These are phyloP conservation scores for Xenopus tropicalis DNA, from an alignment of 2,113 vertebrate genomes.

Conservation along the genomic window UCB_Xtro_10.0 CM004444.2:168796501-168797000, in stretches of 20 bases:
- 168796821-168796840: neutral
- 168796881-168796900: slow-evolving; percentile 95
- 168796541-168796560: neutral
- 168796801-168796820: neutral
- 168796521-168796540: slow-evolving; percentile 3
- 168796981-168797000: no score
- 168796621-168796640: neutral
- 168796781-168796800: neutral
- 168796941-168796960: no score
- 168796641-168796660: neutral
- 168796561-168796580: neutral
- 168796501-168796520: slow-evolving; percentile 15
- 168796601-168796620: neutral
- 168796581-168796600: neutral
- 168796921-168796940: no score
- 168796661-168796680: neutral
- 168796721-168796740: neutral
- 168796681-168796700: neutral
- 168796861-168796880: slow-evolving; percentile 88
- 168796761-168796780: slow-evolving; percentile 1
- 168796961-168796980: no score
- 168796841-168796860: slow-evolving; percentile 63
- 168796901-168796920: slow-evolving; percentile 17
- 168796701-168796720: neutral
- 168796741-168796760: neutral